Evolutionary conservation across 1,140 invertebrate genomes (phyloP).

Genomic region (Dysdera silvatica): DNA sequence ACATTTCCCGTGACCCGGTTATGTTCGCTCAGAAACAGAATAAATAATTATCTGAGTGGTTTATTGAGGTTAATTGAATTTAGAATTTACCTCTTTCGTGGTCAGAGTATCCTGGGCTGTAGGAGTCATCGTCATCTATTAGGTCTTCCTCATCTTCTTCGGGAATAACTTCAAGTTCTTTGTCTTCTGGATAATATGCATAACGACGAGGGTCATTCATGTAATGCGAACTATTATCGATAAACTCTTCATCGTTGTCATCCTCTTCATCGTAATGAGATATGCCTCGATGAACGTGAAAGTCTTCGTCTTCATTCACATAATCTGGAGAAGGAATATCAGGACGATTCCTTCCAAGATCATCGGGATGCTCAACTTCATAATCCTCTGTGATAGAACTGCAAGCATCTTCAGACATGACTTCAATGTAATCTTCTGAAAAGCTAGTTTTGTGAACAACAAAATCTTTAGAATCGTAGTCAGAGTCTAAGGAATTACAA

Average conservation of each 20-base stretch:
- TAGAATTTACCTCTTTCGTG: conserved; percentile 15
- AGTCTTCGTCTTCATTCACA: conserved; percentile 26
- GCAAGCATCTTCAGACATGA: conserved; percentile 20
- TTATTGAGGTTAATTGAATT: too few species aligned
- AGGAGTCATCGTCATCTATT: conserved; percentile 25
- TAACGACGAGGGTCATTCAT: conserved; percentile 19
- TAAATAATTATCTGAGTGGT: too few species aligned
- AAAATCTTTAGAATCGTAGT: conserved; percentile 31
- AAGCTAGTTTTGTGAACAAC: conserved; percentile 26
- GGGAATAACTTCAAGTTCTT: conserved; percentile 34
- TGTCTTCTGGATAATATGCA: conserved; percentile 27
- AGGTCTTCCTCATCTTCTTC: conserved; percentile 33
- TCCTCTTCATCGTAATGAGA: conserved; percentile 7
- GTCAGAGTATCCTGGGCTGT: neutral
- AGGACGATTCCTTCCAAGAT: neutral
- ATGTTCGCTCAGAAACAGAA: too few species aligned
- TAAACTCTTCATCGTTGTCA: conserved; percentile 21
- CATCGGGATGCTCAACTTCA: conserved; percentile 12
- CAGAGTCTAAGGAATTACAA: conserved; percentile 4
- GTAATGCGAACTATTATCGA: conserved; percentile 24
- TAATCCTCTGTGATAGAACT: conserved; percentile 23
- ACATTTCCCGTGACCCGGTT: too few species aligned
- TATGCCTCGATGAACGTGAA: conserved; percentile 16
- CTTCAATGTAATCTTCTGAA: conserved; percentile 22
- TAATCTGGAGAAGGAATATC: conserved; percentile 31